These are phyloP conservation scores for Allacma fusca DNA, from an alignment of 2,888 invertebrate genomes.

Conservation along the genomic window DNA sequence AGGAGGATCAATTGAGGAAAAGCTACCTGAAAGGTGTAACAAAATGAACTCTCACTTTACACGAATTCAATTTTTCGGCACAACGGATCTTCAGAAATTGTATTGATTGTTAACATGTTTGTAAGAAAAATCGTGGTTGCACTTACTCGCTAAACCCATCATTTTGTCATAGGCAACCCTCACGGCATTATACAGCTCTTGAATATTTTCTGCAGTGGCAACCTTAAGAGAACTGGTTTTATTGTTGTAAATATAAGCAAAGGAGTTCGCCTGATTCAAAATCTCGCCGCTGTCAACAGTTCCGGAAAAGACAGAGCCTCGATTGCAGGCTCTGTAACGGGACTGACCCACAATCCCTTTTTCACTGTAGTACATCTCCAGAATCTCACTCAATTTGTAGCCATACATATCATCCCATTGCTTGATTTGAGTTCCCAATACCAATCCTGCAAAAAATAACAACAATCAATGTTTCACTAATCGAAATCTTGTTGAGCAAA, in stretches of 20 bases:
- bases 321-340: constrained; percentile 52
- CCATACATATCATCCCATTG: constrained; percentile 43
- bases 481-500: too few relatives aligned
- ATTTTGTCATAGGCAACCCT: constrained; percentile 47
- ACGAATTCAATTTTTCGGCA: too few relatives aligned
- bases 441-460: constrained; percentile 54
- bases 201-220: constrained; percentile 30
- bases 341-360: constrained; percentile 51
- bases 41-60: too few relatives aligned
- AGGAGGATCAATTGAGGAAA: constrained; percentile 27
- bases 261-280: constrained; percentile 45
- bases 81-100: too few relatives aligned
- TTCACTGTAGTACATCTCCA: constrained; percentile 58
- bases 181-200: constrained; percentile 40
- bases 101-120: too few relatives aligned
- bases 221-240: constrained; percentile 44
- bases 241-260: constrained; percentile 56
- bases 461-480: too few relatives aligned
- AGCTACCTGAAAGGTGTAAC: too few relatives aligned
- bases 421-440: constrained; percentile 52
- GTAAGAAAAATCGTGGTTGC: too few relatives aligned
- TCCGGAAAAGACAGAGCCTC: constrained; percentile 43
- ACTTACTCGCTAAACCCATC: too few relatives aligned
- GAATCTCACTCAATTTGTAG: constrained; percentile 51
- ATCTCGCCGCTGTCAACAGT: constrained; percentile 12